Conservation (phyloP, 2,113 vertebrate species). For the Petromus typicus region DNA sequence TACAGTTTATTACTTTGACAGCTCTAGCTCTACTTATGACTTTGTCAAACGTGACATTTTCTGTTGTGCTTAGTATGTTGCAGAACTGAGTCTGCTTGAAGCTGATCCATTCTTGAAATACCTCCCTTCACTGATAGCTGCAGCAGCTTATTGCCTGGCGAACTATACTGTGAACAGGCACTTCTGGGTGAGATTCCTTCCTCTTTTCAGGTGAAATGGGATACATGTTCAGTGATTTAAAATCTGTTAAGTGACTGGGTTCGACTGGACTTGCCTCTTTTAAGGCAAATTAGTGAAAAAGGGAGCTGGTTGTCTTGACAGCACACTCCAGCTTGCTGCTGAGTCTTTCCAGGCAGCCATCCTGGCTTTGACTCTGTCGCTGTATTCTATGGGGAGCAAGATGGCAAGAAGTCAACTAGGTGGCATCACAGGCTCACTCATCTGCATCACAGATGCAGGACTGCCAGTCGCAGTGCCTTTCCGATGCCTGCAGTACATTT, state of each 20-base stretch:
- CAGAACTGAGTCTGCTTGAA: constrained; percentile 94
- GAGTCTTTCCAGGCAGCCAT: background rate
- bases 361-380: background rate
- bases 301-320: background rate
- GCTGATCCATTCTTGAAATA: constrained; percentile 93
- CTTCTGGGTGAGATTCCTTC: constrained; percentile 89
- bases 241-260: background rate
- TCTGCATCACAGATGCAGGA: background rate
- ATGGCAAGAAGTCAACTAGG: background rate
- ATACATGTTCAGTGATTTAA: background rate
- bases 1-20: background rate
- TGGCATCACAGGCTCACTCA: background rate
- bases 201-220: background rate
- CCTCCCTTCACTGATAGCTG: constrained; percentile 92
- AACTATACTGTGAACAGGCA: constrained; percentile 91
- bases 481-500: fast-evolving
- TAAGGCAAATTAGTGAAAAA: background rate
- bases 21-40: background rate
- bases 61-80: constrained; percentile 90
- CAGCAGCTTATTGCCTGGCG: constrained; percentile 94
- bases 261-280: background rate
- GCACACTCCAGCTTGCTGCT: background rate
- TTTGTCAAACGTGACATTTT: background rate
- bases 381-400: background rate
- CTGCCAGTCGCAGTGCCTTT: background rate